phyloP scores from a whole-genome alignment of 2,888 invertebrate species.

The Sylvicola fuscatus region DNA sequence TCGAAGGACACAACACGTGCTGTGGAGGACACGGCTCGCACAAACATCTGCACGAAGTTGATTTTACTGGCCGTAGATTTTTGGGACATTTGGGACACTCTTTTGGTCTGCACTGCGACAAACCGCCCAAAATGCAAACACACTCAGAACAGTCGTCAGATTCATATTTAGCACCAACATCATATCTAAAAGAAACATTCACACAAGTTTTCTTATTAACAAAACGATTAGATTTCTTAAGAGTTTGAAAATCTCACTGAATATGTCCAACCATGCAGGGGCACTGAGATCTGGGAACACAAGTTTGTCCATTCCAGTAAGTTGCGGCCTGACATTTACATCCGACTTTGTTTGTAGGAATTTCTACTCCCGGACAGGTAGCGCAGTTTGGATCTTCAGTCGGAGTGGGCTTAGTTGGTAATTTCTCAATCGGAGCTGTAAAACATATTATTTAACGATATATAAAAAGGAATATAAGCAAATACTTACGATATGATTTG shows the following conservation, averaged over 20 bases:
- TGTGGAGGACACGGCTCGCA: constrained; percentile 52
- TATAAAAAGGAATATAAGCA: background rate
- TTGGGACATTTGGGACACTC: constrained; percentile 41
- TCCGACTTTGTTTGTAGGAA: constrained; percentile 11
- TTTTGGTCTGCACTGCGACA: constrained; percentile 45
- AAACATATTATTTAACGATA: background rate
- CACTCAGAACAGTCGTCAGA: constrained; percentile 60
- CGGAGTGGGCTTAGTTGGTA: constrained; percentile 9
- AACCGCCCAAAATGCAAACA: constrained; percentile 54
- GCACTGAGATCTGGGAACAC: constrained; percentile 50
- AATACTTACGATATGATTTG: constrained; percentile 40
- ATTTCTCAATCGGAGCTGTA: constrained; percentile 8
- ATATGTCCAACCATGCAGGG: constrained; percentile 55
- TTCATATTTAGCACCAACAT: constrained; percentile 47
- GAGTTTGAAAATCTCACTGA: constrained; percentile 24
- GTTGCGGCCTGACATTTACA: constrained; percentile 33
- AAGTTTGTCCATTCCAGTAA: constrained; percentile 55
- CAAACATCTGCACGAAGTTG: constrained; percentile 43
- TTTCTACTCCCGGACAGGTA: constrained; percentile 31
- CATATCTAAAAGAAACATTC: constrained; percentile 31
- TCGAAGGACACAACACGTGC: constrained; percentile 48
- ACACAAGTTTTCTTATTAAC: too few relatives aligned
- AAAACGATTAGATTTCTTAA: too few relatives aligned
- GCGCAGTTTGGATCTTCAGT: constrained; percentile 5
- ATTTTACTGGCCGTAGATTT: constrained; percentile 34